Percentiles rank a stretch among this genome's conserved stretches.
Evolutionary conservation across 2,797 vertebrate species (phyloP).

Genomic region (Acrocephalus scirpaceus): DNA sequence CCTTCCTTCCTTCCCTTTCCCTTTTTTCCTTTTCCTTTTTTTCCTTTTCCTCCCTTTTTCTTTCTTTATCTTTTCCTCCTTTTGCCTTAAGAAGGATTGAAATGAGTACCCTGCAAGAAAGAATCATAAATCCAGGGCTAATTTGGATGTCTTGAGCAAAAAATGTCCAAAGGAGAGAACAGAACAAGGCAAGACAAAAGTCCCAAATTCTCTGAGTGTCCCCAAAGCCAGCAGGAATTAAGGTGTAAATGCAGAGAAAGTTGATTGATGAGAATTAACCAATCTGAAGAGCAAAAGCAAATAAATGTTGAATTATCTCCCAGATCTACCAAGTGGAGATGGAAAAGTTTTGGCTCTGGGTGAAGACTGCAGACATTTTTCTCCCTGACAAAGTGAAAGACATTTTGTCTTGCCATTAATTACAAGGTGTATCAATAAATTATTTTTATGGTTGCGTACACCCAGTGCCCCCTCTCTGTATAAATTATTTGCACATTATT

Average conservation of each 20-base stretch:
- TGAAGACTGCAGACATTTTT: background rate
- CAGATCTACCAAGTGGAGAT: background rate
- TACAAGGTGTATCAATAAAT: background rate
- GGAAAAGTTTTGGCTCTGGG: background rate
- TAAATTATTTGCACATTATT: slow-evolving; percentile 14
- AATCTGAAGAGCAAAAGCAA: background rate
- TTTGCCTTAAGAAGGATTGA: background rate
- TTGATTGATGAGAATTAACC: background rate
- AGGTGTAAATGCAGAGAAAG: background rate
- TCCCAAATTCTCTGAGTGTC: background rate
- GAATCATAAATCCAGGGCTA: background rate
- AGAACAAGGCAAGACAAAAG: background rate
- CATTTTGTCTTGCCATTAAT: background rate
- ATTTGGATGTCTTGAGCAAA: background rate
- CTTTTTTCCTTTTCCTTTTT: rapidly evolving
- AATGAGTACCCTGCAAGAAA: background rate
- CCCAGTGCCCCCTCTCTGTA: background rate
- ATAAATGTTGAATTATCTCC: background rate
- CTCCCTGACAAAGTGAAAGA: background rate
- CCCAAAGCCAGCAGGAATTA: background rate
- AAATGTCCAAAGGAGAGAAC: background rate
- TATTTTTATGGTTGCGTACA: background rate
- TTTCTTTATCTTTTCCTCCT: no score
- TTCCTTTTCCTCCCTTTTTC: rapidly evolving
- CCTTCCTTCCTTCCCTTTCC: no score